Percentiles rank a stretch among this genome's conserved stretches.
These are phyloP conservation scores for Rhinatrema bivittatum DNA, from an alignment of 2,797 vertebrate species.

Conservation along the genomic window DNA sequence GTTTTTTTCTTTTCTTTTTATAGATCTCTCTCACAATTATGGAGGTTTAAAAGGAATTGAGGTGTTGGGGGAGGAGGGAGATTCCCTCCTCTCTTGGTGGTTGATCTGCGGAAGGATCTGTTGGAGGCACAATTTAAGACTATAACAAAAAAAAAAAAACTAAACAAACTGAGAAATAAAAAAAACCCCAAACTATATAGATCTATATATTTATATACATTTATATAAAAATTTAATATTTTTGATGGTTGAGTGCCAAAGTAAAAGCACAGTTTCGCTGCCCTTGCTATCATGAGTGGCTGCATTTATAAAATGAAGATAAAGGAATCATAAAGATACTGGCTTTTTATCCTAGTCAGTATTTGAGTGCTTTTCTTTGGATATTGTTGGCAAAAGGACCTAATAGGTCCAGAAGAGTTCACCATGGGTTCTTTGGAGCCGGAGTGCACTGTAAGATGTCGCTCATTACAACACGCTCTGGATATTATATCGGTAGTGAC, in stretches of 20 bases:
- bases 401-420: slow-evolving; percentile 21
- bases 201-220: slow-evolving; percentile 44
- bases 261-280: not conserved
- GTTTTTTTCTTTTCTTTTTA: slow-evolving; percentile 26
- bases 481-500: slow-evolving; percentile 85
- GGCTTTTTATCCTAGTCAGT: slow-evolving; percentile 22
- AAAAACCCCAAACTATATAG: too few species aligned
- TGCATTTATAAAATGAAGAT: not conserved
- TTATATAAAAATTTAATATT: slow-evolving; percentile 53
- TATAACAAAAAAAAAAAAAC: slow-evolving; percentile 12
- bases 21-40: slow-evolving; percentile 91
- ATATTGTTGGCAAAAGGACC: slow-evolving; percentile 9
- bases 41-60: slow-evolving; percentile 74
- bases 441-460: slow-evolving; percentile 88
- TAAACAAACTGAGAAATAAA: too few species aligned
- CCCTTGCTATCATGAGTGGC: not conserved
- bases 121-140: slow-evolving; percentile 44
- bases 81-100: slow-evolving; percentile 61
- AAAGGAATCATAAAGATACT: slow-evolving; percentile 30
- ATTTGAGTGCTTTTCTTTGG: slow-evolving; percentile 31
- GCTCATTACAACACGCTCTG: slow-evolving; percentile 79
- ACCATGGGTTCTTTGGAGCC: slow-evolving; percentile 77
- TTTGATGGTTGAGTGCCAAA: slow-evolving; percentile 61
- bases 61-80: slow-evolving; percentile 64
- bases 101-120: slow-evolving; percentile 55